Percentiles rank a stretch among this genome's conserved stretches.
Evolutionary conservation across 1,140 invertebrate genomes (phyloP).

Genomic region (Aleiodes sp.): DNA sequence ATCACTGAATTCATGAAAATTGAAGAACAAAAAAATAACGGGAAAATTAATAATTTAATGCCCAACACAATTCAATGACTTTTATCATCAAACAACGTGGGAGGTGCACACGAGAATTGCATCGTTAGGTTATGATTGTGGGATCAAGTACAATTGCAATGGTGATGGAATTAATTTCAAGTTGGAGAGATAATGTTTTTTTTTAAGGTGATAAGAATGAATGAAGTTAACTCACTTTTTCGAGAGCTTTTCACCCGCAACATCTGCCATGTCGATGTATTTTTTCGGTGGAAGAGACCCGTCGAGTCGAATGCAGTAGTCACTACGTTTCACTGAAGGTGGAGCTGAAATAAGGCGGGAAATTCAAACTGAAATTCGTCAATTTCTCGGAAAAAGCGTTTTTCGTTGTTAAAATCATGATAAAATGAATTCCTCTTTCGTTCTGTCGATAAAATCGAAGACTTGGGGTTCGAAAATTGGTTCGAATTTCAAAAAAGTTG

Average conservation of each 20-base stretch:
- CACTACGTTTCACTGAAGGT: neutral
- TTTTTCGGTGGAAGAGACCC: conserved; percentile 20
- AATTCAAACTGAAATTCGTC: neutral
- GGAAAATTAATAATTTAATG: neutral
- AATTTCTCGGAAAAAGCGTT: too few relatives aligned
- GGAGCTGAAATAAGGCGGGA: neutral
- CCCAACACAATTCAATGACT: too few relatives aligned
- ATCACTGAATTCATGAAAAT: neutral
- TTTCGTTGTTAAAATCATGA: too few relatives aligned
- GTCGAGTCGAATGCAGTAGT: neutral
- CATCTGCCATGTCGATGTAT: conserved; percentile 68
- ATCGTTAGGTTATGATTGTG: neutral
- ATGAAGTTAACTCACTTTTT: conserved; percentile 73
- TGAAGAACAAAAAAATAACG: neutral
- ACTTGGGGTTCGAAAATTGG: neutral
- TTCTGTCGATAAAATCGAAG: too few relatives aligned
- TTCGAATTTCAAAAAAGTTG: neutral
- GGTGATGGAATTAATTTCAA: neutral
- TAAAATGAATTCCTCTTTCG: too few relatives aligned
- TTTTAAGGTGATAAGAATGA: neutral
- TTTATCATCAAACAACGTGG: conserved; percentile 6
- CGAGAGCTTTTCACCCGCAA: conserved; percentile 70
- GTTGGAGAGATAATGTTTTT: neutral
- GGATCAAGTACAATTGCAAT: too few relatives aligned
- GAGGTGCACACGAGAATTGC: neutral